These are phyloP conservation scores for Taxidea taxus DNA, from an alignment of 2,113 vertebrate species.

Conservation along the genomic window DNA sequence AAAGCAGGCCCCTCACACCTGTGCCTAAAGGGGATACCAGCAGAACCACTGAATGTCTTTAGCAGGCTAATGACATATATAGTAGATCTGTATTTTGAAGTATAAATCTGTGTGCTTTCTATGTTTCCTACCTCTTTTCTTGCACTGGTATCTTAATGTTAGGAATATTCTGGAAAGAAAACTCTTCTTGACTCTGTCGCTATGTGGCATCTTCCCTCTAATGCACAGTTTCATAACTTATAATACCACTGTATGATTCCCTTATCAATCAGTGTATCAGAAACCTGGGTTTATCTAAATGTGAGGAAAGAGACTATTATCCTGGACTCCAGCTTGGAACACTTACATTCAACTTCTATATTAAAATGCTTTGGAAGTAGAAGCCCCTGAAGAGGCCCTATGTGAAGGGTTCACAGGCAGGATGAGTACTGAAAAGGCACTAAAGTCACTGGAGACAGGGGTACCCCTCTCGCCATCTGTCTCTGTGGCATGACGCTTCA, in stretches of 20 bases:
- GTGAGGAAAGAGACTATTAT: constrained; percentile 29
- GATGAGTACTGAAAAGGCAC: neutral
- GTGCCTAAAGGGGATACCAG: neutral
- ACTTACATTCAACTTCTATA: constrained; percentile 49
- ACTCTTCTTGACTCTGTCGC: neutral
- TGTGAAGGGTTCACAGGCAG: neutral
- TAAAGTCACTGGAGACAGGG: neutral
- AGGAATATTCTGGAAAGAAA: neutral
- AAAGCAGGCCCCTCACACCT: neutral
- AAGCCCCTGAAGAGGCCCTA: neutral
- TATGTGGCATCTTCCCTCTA: neutral
- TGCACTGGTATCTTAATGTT: neutral
- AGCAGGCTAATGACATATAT: neutral
- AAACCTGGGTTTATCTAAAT: neutral
- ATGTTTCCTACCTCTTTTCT: neutral
- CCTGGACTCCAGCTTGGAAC: neutral
- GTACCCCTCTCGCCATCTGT: constrained; percentile 61
- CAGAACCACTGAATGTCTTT: neutral
- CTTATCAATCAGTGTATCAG: constrained; percentile 11
- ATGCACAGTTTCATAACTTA: neutral
- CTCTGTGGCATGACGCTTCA: neutral
- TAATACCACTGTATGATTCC: neutral
- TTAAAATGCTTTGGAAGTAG: constrained; percentile 33
- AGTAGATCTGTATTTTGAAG: neutral
- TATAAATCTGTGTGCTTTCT: neutral